Percentiles rank a stretch among this genome's conserved stretches.
Evolutionary conservation across 92 coral and sea anemone genomes (phyloP).

Genomic region (Virgularia gustaviana): DNA sequence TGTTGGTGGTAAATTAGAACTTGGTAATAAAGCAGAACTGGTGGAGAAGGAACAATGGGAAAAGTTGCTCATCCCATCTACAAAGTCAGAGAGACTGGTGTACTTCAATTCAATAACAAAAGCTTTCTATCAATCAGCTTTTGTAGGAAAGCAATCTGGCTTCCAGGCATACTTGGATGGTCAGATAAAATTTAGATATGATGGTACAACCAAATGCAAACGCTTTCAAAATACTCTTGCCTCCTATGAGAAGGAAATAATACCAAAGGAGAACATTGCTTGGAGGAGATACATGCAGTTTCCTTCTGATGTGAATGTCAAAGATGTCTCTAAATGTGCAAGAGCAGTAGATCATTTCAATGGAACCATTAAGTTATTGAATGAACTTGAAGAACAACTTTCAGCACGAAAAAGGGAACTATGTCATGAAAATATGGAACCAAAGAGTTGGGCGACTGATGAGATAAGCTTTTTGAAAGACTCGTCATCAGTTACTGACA

Average conservation of each 20-base stretch:
- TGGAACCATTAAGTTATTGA: neutral
- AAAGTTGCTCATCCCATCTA: conserved; percentile 21
- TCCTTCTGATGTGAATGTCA: conserved; percentile 30
- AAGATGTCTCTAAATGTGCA: conserved; percentile 27
- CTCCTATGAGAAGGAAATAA: conserved; percentile 17
- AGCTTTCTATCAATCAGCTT: conserved; percentile 8
- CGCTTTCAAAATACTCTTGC: conserved; percentile 24
- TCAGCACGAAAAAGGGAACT: neutral
- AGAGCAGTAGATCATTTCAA: conserved; percentile 18
- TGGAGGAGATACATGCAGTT: conserved; percentile 4
- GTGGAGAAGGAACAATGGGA: conserved; percentile 21
- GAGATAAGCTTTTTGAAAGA: neutral
- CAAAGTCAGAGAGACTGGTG: conserved; percentile 19
- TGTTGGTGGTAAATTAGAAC: conserved; percentile 18
- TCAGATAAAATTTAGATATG: conserved; percentile 24
- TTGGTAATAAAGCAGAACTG: conserved; percentile 11
- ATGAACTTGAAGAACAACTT: neutral
- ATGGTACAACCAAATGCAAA: conserved; percentile 2
- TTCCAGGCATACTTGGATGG: conserved; percentile 38
- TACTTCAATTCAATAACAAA: conserved; percentile 35
- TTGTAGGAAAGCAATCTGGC: conserved; percentile 21
- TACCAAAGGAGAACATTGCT: conserved; percentile 29
- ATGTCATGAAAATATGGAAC: neutral
- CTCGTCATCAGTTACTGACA: neutral
- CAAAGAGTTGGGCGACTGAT: neutral